These are phyloP conservation scores for Ectropis grisescens DNA, from an alignment of 1,140 invertebrate genomes.

Conservation along the genomic window DNA sequence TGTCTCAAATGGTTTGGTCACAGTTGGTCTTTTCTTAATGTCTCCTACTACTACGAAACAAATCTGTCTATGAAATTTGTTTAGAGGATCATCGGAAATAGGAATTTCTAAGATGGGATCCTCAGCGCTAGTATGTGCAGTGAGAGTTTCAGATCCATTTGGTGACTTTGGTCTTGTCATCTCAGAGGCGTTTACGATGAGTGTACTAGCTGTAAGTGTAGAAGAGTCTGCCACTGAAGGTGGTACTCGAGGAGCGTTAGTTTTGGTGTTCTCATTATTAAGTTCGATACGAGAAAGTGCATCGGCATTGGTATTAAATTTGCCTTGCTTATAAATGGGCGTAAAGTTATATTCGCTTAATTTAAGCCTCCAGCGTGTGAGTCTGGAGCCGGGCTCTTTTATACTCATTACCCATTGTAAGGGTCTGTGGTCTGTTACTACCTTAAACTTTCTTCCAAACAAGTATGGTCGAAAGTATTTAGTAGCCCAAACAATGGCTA, in stretches of 20 bases:
- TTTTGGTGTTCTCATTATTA: constrained; percentile 6
- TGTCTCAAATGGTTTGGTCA: constrained; percentile 7
- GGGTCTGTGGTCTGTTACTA: constrained; percentile 5
- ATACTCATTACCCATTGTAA: constrained; percentile 8
- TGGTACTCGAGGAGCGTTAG: background rate
- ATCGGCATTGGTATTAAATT: constrained; percentile 6
- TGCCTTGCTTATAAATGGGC: constrained; percentile 3
- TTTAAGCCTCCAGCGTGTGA: constrained; percentile 8
- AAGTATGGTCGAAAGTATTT: constrained; percentile 4
- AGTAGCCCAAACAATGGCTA: background rate
- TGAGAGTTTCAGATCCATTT: background rate
- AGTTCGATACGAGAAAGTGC: constrained; percentile 4
- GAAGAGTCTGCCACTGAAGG: background rate
- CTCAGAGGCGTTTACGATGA: constrained; percentile 6
- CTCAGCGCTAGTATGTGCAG: background rate
- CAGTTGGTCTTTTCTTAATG: constrained; percentile 4
- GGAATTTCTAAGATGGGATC: constrained; percentile 9
- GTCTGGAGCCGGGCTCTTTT: constrained; percentile 4
- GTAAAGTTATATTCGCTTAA: constrained; percentile 7
- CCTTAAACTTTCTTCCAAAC: background rate
- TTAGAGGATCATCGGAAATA: constrained; percentile 5
- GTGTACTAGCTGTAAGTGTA: constrained; percentile 1
- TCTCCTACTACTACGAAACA: constrained; percentile 5
- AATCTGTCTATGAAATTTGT: constrained; percentile 8
- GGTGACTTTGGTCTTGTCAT: background rate